A percentile compares a stretch with the other conserved stretches of the same genome.
Evolutionary conservation across 2,113 vertebrate species (phyloP).

Genomic region (human): DNA sequence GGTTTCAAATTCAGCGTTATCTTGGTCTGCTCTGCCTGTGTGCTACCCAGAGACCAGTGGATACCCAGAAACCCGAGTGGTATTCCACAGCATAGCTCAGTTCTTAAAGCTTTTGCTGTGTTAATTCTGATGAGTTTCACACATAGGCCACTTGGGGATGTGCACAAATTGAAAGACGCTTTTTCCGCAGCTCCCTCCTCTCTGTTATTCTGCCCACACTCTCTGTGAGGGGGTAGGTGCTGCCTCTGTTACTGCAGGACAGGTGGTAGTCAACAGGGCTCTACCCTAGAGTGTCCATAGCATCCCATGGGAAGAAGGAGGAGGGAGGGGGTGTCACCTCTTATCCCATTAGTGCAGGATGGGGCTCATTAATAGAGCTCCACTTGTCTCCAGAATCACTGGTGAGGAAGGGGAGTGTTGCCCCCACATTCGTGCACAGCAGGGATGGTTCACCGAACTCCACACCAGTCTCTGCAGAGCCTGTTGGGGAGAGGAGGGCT

Average conservation of each 20-base stretch:
- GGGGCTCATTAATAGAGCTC: background rate
- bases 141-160: background rate
- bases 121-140: background rate
- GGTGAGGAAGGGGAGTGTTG: background rate
- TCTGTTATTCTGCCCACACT: background rate
- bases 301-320: background rate
- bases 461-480: background rate
- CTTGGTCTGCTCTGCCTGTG: background rate
- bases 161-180: background rate
- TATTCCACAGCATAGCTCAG: background rate
- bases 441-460: background rate
- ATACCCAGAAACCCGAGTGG: background rate
- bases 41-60: background rate
- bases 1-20: background rate
- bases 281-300: background rate
- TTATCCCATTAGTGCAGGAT: background rate
- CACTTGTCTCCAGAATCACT: background rate
- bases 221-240: background rate
- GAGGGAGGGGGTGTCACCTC: background rate
- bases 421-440: background rate
- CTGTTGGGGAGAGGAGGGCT: background rate
- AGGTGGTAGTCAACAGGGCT: background rate
- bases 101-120: background rate
- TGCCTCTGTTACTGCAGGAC: background rate
- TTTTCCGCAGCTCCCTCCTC: background rate